Conservation (phyloP, 1,140 invertebrate genomes). For the Psix sp. region DNA sequence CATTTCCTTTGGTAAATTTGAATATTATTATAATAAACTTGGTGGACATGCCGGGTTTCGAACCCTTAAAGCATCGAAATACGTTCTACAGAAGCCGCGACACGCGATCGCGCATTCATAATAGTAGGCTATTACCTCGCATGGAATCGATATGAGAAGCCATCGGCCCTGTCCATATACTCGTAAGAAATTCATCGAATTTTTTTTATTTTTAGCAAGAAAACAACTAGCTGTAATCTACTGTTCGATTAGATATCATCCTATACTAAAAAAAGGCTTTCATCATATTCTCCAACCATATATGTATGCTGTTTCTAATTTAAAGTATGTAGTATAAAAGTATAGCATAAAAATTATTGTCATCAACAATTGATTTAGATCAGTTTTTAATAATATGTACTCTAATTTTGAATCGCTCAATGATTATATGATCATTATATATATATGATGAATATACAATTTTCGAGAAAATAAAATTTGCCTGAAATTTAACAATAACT, state of each 20-base stretch:
- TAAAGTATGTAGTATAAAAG: no score
- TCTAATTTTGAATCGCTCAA: no score
- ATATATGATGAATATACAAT: no score
- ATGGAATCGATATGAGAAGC: conserved; percentile 53
- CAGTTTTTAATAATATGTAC: no score
- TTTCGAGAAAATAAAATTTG: background rate
- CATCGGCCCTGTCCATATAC: conserved; percentile 39
- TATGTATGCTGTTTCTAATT: no score
- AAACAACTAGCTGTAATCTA: conserved; percentile 13
- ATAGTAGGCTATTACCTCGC: conserved; percentile 51
- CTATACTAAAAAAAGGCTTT: no score
- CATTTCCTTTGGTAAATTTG: conserved; percentile 27
- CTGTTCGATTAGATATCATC: background rate
- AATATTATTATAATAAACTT: conserved; percentile 53
- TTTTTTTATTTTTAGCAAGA: conserved; percentile 45
- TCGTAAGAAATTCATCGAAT: conserved; percentile 50
- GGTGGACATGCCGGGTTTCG: conserved; percentile 41
- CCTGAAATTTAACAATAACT: background rate
- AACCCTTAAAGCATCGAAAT: conserved; percentile 49
- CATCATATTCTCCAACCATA: no score
- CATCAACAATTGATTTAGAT: no score
- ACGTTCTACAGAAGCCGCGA: conserved; percentile 46
- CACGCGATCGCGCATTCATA: conserved; percentile 57
- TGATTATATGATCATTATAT: no score
- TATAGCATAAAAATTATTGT: no score